Conservation (phyloP, 2,113 vertebrate genomes). For the Chascanopsetta lugubris region DNA sequence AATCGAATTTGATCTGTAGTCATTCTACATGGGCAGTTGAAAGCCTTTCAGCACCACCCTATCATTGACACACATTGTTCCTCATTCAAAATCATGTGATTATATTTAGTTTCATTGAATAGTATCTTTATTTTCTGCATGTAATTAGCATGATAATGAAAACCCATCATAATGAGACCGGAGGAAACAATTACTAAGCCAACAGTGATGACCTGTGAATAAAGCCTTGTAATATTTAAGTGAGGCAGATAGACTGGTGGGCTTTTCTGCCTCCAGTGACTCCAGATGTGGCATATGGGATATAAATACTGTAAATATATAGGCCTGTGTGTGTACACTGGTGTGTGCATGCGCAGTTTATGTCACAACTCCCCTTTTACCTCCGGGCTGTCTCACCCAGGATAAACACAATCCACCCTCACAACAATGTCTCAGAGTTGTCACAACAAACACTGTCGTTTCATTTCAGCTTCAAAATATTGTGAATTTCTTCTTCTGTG, state of each 20-base stretch:
- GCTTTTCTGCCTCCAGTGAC: constrained; percentile 7
- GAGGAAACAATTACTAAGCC: too few species aligned
- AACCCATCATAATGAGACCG: neutral
- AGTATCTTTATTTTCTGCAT: neutral
- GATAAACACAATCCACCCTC: constrained; percentile 36
- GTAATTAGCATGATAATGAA: neutral
- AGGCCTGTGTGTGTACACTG: neutral
- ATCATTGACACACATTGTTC: neutral
- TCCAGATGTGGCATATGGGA: constrained; percentile 5
- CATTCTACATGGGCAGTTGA: neutral
- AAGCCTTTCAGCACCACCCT: neutral
- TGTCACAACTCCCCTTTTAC: neutral
- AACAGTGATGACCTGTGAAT: neutral
- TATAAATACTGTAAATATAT: constrained; percentile 22
- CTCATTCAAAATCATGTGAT: neutral
- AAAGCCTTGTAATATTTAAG: neutral
- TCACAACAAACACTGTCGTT: constrained; percentile 15
- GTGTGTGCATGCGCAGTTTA: neutral
- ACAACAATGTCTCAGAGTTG: constrained; percentile 17
- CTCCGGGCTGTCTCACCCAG: constrained; percentile 4
- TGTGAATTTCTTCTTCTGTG: neutral
- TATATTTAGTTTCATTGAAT: neutral
- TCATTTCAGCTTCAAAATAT: neutral
- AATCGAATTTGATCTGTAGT: too few species aligned
- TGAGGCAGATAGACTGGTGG: neutral